Base-by-base conservation (phyloP, 2,113 vertebrate genomes). In the Carassius gibelio region DNA sequence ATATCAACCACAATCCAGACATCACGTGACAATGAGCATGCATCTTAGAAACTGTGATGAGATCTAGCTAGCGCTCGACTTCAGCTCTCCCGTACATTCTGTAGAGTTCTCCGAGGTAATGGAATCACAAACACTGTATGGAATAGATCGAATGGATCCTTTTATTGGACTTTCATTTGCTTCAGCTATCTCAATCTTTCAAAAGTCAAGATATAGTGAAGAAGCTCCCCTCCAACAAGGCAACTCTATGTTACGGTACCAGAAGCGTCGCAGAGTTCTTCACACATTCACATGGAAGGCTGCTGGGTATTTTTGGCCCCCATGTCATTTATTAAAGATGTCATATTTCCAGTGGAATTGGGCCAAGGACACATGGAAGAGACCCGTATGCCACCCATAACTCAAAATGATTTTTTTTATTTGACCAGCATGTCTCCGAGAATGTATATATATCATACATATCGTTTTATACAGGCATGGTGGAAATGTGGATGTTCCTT, bases 401-500 rank as follows among this genome's bases (percentile, higher is more conserved):
- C 69, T 62, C 62, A 75, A 74, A 75, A 30, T 17, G 4, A 34
- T 48, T 79, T 8, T 1, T 13, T 59, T 10, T 30, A 55, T 34
- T 10, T 55, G 5, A 76, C 75, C 59, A 69, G 81, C 30, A 50
- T 21, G 57, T 72, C 15, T 23, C 30, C 8, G 74, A 75, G 45
- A 48, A 50, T 69, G 66, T 36, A 34, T 21, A 85, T 71, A 48
- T 75, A 87, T 77, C 75, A 23, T 36, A 75, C 45, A 75, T 81
- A 75, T 77, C 69, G 78, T 88, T 84, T 76, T 89, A 71, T 87
- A 88, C 85, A n/a, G 84, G 45, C 74, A 86, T 90, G 87, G 87
- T 89, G 86, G 59, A 91, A 90, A 62, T 89, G 87, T 87, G 88
- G 48, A 91, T 87, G 85, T 78, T 21, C 69, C 86, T 59, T 55